Evolutionary conservation across 2,797 vertebrate species (phyloP), one percentile per base, ranked within the genome.

Genomic region (Falco naumanni): DNA sequence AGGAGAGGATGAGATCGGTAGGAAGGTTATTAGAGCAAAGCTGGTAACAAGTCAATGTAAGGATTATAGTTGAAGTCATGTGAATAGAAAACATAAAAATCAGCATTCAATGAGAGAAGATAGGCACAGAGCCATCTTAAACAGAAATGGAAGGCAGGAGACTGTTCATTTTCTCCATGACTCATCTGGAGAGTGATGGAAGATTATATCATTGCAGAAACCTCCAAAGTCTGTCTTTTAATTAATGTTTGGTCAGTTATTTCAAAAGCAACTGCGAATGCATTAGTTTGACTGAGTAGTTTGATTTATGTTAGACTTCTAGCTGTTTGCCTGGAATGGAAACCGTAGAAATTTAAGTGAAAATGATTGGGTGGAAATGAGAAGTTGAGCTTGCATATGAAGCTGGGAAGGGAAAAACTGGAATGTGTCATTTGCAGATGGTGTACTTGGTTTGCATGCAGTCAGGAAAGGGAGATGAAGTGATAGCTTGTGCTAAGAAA

Each of bases 61-160:
- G 25, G 79, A 6, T 47, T 29, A 4, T 10, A 9, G 54, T 4
- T 63, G 53, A 41, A 53, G 41, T n/a, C 24, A 1, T 16, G 26
- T 31, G 47, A 51, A 16, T 3, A 71, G 84, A 12, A 39, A 66
- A 16, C 10, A 6, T 5, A 31, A 18, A 53, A 31, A 39, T 31
- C 45, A 54, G 34, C 0, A 1, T 60, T 28, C 11, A 13, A 10
- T 45, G n/a, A 45, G 39, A 84, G 51, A 25, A 16, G 70, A 29
- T 25, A 2, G 1, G 16, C 48, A 16, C 0, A 16, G 60, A 71
- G 37, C 43, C 20, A 18, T 24, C 63, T 31, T 11, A 2, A 2
- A 10, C 22, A 48, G 79, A 17, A 8, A 41, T 10, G 24, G 63
- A 50, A 37, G 47, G 74, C 74, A 56, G 59, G 48, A 76, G 51